phyloP scores from a whole-genome alignment of 2,113 vertebrate genomes.

The Cromileptes altivelis region DNA sequence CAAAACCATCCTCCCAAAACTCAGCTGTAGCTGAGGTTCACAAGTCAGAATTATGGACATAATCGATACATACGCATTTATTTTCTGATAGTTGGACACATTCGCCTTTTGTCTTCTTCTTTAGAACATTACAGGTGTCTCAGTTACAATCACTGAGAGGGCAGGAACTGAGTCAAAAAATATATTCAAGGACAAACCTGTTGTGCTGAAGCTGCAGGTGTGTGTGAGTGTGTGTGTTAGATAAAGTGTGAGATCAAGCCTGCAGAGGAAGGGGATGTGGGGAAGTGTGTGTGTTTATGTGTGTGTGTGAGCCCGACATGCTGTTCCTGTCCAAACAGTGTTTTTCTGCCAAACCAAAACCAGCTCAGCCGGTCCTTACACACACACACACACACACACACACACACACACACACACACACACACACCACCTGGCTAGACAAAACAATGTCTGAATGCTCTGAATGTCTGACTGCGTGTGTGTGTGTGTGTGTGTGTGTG shows the following conservation, averaged over 20 bases:
- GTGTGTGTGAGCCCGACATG: slow-evolving; percentile 44
- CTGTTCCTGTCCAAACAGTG: slow-evolving; percentile 53
- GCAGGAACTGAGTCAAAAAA: slow-evolving; percentile 18
- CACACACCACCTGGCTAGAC: slow-evolving; percentile 63
- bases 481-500: slow-evolving; percentile 10
- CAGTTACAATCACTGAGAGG: background rate
- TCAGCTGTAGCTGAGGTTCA: background rate
- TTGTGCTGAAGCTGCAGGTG: background rate
- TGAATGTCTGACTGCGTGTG: slow-evolving; percentile 44
- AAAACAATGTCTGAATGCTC: slow-evolving; percentile 60
- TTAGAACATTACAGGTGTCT: background rate
- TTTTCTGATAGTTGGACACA: background rate
- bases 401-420: slow-evolving; percentile 44
- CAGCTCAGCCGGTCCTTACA: slow-evolving; percentile 58
- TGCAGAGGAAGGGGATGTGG: slow-evolving; percentile 8
- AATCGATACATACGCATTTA: background rate
- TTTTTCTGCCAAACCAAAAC: slow-evolving; percentile 63
- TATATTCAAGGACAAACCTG: slow-evolving; percentile 42
- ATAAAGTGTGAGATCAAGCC: slow-evolving; percentile 26
- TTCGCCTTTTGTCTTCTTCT: background rate
- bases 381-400: slow-evolving; percentile 30
- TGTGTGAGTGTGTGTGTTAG: background rate
- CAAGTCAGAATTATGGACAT: background rate
- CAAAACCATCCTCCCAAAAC: background rate
- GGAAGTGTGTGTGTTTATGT: background rate